Base-by-base conservation (phyloP, 2,888 invertebrate genomes). In the Ommatoiulus sabulosus region DNA sequence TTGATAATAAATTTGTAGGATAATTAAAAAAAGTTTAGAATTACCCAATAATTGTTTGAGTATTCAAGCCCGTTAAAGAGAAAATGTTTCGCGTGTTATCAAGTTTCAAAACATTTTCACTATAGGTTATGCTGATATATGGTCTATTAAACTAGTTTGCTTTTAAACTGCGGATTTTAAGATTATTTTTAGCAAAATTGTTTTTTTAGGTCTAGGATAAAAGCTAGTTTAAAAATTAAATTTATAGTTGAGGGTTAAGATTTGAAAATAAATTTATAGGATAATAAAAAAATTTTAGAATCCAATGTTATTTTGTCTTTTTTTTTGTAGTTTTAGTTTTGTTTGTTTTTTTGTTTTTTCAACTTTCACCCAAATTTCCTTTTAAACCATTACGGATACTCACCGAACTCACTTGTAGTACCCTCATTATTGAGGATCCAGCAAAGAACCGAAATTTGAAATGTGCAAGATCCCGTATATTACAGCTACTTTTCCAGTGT, bases 401-500 rank as follows among this genome's bases (percentile, higher is more conserved):
- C 20, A 85, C 85, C 85, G 85, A 85, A 44, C 46, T 85, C 46
- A 46, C 85, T 85, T 85, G 85, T 44, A 85, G 46, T n/a, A 85
- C 46, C 85, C 85, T 85, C 85, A 85, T 85, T 10, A 7, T 12
- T 85, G 85, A 85, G 85, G 85, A 43, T 84, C 10, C 43, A 84
- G 43, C 35, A 43, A 84, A 4, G 44, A 44, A 12, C 44, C 17
- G 43, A 85, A 85, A 85, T 44, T 35, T 85, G n/a, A 85, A 85
- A 85, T 85, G 8, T 85, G 44, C n/a, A 20, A 85, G 17, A 85
- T 44, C 17, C 44, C 46, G 85, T 85, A 85, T 85, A 85, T 85
- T 20, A 85, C 72, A 72, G 72, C 24, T 72, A 72, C 72, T 72
- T 72, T 72, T 72, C 72, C 72, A 72, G 24, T 72, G 72, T 72